A percentile compares a stretch with the other conserved stretches of the same genome.
Conservation (phyloP, 2,888 invertebrate genomes). For the Drosophila rubida region DNA sequence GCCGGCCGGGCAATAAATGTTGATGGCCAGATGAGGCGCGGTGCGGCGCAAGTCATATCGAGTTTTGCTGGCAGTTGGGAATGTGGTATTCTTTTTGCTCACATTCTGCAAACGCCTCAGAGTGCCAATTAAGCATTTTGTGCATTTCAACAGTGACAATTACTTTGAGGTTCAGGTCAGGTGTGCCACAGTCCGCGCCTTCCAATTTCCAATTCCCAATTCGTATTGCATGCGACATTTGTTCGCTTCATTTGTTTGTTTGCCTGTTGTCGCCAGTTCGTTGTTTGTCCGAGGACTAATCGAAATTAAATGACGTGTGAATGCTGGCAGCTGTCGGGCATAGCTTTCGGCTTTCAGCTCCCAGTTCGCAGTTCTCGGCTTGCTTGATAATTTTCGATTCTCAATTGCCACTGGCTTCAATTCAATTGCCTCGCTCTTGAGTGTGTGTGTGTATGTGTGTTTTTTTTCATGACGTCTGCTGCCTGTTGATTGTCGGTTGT, state of each 20-base stretch:
- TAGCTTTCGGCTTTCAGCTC: slow-evolving; percentile 56
- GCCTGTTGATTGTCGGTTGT: slow-evolving; percentile 43
- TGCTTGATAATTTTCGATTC: slow-evolving; percentile 46
- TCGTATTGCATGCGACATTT: slow-evolving; percentile 51
- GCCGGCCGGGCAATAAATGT: slow-evolving; percentile 32
- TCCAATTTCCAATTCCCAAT: slow-evolving; percentile 41
- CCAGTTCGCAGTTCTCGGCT: slow-evolving; percentile 25
- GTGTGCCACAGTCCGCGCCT: slow-evolving; percentile 24
- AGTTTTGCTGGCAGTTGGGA: slow-evolving; percentile 4
- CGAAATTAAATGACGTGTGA: slow-evolving; percentile 85
- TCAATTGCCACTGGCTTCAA: slow-evolving; percentile 60
- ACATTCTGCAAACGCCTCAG: slow-evolving; percentile 28
- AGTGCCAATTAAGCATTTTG: slow-evolving; percentile 83
- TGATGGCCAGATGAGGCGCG: background rate
- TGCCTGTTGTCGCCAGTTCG: slow-evolving; percentile 30
- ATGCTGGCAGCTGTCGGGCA: slow-evolving; percentile 80
- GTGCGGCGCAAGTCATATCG: background rate
- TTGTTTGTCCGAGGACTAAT: slow-evolving; percentile 72
- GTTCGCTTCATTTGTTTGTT: slow-evolving; percentile 41
- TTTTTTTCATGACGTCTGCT: slow-evolving; percentile 31
- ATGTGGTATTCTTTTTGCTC: slow-evolving; percentile 6
- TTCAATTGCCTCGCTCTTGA: slow-evolving; percentile 43
- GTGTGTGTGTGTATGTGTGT: too few relatives aligned
- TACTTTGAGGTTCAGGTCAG: slow-evolving; percentile 46
- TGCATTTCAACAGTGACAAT: slow-evolving; percentile 68